phyloP scores from a whole-genome alignment of 2,113 vertebrate species.

The Engystomops pustulosus region DNA sequence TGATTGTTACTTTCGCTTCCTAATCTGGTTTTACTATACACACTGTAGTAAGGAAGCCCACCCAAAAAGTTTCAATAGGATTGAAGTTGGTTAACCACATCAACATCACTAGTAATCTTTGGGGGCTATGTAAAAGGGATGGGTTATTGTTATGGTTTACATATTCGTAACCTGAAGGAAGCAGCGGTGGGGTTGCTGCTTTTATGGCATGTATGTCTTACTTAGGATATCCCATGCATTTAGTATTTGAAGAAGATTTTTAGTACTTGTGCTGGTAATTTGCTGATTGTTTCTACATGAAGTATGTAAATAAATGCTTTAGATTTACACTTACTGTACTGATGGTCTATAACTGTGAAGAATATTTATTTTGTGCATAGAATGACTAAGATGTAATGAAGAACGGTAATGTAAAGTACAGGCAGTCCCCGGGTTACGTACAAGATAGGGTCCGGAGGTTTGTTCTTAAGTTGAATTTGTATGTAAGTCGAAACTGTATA shows the following conservation, averaged over 20 bases:
- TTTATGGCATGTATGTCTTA: background rate
- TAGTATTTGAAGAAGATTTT: background rate
- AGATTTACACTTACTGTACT: background rate
- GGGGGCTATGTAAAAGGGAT: conserved; percentile 20
- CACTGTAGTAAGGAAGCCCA: conserved; percentile 67
- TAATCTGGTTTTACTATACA: conserved; percentile 64
- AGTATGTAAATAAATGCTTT: background rate
- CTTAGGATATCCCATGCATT: background rate
- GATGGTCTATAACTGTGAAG: background rate
- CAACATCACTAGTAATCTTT: conserved; percentile 60
- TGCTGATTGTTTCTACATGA: background rate
- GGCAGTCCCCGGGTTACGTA: no score
- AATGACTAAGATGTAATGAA: no score
- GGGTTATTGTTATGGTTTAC: conserved; percentile 16
- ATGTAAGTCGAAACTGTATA: no score
- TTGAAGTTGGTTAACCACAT: conserved; percentile 76
- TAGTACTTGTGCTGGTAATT: background rate
- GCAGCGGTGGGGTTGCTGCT: background rate
- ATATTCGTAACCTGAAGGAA: background rate
- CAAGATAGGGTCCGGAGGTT: no score
- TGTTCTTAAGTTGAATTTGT: no score
- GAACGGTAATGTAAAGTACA: no score
- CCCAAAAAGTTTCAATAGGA: conserved; percentile 74
- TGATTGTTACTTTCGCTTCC: conserved; percentile 62
- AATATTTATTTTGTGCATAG: background rate